Evolutionary conservation across 2,888 invertebrate species (phyloP).

Genomic region (Pheosia gnoma): DNA sequence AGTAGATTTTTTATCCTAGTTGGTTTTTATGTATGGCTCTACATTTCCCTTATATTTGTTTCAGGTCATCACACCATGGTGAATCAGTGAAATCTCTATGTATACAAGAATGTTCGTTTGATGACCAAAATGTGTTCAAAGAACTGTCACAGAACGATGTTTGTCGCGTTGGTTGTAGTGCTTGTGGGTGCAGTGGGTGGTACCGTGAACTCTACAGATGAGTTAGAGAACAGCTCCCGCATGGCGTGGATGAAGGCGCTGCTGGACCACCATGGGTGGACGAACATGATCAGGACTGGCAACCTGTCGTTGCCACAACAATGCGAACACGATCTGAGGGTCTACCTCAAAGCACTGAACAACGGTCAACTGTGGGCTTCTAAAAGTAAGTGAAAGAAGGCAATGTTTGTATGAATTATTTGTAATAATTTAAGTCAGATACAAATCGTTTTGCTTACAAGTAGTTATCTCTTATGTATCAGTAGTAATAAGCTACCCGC

Average conservation of each 20-base stretch:
- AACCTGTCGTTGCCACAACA: slow-evolving; percentile 63
- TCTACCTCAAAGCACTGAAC: slow-evolving; percentile 83
- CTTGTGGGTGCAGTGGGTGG: slow-evolving; percentile 73
- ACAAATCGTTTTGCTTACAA: no score
- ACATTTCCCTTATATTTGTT: not conserved
- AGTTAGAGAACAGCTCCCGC: slow-evolving; percentile 57
- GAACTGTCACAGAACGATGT: slow-evolving; percentile 55
- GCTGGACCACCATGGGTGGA: slow-evolving; percentile 87
- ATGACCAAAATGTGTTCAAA: slow-evolving; percentile 35
- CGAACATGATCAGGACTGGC: slow-evolving; percentile 71
- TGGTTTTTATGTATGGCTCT: not conserved
- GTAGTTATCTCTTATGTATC: no score
- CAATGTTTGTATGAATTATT: no score
- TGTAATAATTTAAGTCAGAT: no score
- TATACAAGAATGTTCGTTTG: slow-evolving; percentile 19
- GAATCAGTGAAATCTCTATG: slow-evolving; percentile 24
- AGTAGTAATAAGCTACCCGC: no score
- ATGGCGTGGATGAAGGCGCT: slow-evolving; percentile 87
- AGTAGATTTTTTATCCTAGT: no score
- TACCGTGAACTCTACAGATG: slow-evolving; percentile 57
- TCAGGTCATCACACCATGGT: slow-evolving; percentile 24
- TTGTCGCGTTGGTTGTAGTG: slow-evolving; percentile 62
- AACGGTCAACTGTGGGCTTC: slow-evolving; percentile 90
- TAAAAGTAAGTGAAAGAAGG: slow-evolving; percentile 86
- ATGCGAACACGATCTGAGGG: slow-evolving; percentile 83